These are phyloP conservation scores for Enteromius trimaculatus DNA, from an alignment of 2,797 vertebrate species.

Conservation along the genomic window DNA sequence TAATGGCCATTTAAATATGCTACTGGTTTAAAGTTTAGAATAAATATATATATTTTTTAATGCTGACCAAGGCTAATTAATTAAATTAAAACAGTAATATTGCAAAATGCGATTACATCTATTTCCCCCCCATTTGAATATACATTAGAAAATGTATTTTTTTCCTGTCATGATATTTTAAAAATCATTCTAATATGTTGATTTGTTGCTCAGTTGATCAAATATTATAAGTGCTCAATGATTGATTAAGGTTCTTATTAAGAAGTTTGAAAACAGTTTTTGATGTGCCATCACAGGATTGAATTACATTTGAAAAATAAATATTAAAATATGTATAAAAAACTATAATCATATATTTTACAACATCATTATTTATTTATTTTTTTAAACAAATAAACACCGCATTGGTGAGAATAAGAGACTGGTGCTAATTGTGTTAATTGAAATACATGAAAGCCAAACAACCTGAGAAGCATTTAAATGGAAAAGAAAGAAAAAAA, in stretches of 20 bases:
- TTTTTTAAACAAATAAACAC: background rate
- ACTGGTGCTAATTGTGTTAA: background rate
- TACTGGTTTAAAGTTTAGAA: background rate
- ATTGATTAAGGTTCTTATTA: background rate
- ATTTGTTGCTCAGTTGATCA: background rate
- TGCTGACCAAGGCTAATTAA: background rate
- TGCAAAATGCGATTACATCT: background rate
- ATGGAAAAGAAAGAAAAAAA: background rate
- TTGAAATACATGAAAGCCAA: background rate
- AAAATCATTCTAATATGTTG: background rate
- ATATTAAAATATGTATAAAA: background rate
- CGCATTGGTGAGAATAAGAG: background rate
- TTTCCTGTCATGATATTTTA: too few species aligned
- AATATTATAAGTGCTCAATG: background rate
- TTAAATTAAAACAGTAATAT: background rate
- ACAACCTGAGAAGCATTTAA: background rate
- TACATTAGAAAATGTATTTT: background rate
- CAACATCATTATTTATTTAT: background rate
- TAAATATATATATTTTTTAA: background rate
- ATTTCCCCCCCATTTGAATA: background rate
- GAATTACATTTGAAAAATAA: background rate
- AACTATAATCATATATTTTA: background rate
- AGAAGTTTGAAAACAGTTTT: background rate
- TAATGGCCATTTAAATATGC: background rate
- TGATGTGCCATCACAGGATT: background rate